These are phyloP conservation scores for Gymnoscopelus braueri DNA, from an alignment of 2,797 vertebrate species.

Conservation along the genomic window DNA sequence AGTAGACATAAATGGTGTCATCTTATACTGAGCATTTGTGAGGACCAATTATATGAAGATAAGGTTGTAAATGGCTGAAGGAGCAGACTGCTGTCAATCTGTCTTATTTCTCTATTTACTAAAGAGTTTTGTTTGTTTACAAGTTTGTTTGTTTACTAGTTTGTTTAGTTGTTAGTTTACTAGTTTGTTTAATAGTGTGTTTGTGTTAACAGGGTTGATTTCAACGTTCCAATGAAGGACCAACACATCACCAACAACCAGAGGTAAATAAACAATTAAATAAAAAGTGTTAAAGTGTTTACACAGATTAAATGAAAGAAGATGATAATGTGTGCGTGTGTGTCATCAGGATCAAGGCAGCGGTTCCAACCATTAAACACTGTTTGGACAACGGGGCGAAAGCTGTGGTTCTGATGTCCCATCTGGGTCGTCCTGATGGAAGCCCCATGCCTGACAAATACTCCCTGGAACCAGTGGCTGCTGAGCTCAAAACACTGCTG, in stretches of 20 bases:
- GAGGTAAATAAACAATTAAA: conserved; percentile 81
- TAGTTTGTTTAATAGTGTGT: background rate
- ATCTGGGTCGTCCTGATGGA: conserved; percentile 94
- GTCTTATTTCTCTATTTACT: too few species aligned
- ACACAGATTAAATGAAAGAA: too few species aligned
- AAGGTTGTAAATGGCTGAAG: too few species aligned
- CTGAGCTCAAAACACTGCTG: conserved; percentile 90
- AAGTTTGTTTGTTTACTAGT: too few species aligned
- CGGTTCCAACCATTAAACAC: conserved; percentile 92
- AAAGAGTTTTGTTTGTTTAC: too few species aligned
- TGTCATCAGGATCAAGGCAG: conserved; percentile 91
- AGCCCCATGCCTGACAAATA: conserved; percentile 94
- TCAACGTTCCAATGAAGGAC: conserved; percentile 99
- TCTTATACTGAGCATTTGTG: too few species aligned
- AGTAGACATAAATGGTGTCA: too few species aligned
- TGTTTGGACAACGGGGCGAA: conserved; percentile 94
- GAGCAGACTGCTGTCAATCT: too few species aligned
- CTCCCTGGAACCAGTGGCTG: conserved; percentile 89
- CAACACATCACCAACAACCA: conserved; percentile 99
- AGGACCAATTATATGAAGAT: too few species aligned
- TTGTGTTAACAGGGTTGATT: conserved; percentile 89
- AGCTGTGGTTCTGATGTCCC: conserved; percentile 96
- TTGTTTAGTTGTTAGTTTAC: too few species aligned
- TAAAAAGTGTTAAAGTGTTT: background rate
- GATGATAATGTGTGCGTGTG: background rate